phyloP scores from a whole-genome alignment of 1,140 invertebrate species.

The Neodiprion virginianus region DNA sequence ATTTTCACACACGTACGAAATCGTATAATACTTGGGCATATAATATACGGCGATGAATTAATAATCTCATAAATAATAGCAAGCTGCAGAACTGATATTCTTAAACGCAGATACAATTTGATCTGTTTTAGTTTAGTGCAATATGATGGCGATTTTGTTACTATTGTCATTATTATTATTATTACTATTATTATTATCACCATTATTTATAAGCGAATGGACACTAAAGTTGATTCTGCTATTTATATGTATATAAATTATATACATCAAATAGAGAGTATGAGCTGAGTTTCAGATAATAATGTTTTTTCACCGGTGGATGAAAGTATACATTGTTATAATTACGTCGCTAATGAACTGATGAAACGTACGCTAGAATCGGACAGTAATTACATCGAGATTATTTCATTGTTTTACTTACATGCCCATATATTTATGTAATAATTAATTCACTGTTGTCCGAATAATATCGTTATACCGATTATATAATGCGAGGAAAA shows the following conservation, averaged over 20 bases:
- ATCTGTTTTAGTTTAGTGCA: conserved; percentile 26
- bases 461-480: too few species aligned
- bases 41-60: neutral
- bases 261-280: neutral
- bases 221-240: conserved; percentile 14
- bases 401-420: too few species aligned
- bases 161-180: too few species aligned
- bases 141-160: neutral
- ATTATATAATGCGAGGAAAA: too few species aligned
- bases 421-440: too few species aligned
- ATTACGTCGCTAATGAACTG: too few species aligned
- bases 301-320: neutral
- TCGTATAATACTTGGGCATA: neutral
- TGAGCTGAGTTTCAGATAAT: neutral
- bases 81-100: conserved; percentile 33
- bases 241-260: conserved; percentile 6
- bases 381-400: too few species aligned
- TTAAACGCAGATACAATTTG: conserved; percentile 24
- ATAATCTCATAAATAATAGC: neutral
- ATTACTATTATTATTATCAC: too few species aligned
- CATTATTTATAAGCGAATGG: neutral
- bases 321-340: too few species aligned
- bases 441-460: too few species aligned
- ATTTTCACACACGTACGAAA: too few species aligned
- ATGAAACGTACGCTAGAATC: too few species aligned